Base-by-base conservation (phyloP, 1,140 invertebrate genomes). In the Nasonia longicornis region DNA sequence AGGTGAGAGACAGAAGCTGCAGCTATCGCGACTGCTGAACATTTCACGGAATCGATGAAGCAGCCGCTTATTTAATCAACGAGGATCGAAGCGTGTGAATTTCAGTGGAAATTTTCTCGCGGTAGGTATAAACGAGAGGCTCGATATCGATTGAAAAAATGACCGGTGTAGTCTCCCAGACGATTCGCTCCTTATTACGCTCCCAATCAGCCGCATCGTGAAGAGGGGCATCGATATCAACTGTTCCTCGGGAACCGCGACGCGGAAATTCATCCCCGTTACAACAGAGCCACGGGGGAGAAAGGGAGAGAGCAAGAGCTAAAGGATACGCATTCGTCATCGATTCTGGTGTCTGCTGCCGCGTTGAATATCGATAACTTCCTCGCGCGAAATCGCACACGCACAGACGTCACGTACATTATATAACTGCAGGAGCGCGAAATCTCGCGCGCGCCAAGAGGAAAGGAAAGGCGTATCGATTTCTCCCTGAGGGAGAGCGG, bases 381-480 rank as follows among this genome's bases (percentile, higher is more conserved):
- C 14, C 63, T 70, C 26, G 16, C 45, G 45, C 45, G 0, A 48
- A 48, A 48, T 48, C 1, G 26, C 26, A 48, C 10, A 48, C 45
- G 14, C 45, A 48, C 35, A 48, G 45, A 3, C 10, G 10, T 48
- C 45, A 11, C 11, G 2, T 11, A 48, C 7, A 48, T 2, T 12
- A 16, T 48, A 48, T 11, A 48, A 26, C 26, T 48, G 14, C 45
- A 48, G 52, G 38, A 48, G n/a, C 74, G 64, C 10, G 58, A 2
- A 22, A 72, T 31, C 29, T 38, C 29, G 20, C n/a, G 69, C 31
- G 16, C 20, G 3, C 26, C 42, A 78, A 63, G 31, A 81, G 84
- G 85, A 84, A 84, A 87, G 83, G 83, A 84, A 75, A n/a, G 31
- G 64, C 78, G 84, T 88, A 88, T 88, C 87, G 87, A 88, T 88